Evolutionary conservation across 1,140 invertebrate species (phyloP), one percentile per base, ranked within the genome.

Genomic region (Wiebesia pumilae): DNA sequence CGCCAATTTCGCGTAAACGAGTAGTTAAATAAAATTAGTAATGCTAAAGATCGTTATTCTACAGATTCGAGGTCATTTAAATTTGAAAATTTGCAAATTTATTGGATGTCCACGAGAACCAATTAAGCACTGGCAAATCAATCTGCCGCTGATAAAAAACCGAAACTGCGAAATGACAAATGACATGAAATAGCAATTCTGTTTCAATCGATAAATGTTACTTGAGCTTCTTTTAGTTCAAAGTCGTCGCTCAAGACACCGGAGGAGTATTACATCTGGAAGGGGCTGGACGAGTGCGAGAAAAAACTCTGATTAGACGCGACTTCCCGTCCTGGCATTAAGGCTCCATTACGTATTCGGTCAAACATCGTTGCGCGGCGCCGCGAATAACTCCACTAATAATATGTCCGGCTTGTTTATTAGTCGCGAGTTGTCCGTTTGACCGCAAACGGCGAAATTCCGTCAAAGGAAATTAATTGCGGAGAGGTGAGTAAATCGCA

Each of bases 331-430:
- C 3, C 24, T 16, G n/a, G 35, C 19, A 38, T 47, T 47, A 51
- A 78, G 75, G 75, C 27, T 78, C 54, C 38, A 62, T 62, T 35
- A n/a, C n/a, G 43, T 78, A 51, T 38, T 33, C 69, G 35, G 35
- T 12, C 69, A 33, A 33, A 33, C 16, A n/a, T 54, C 77, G 77
- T 40, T 77, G 10, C 12, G 33, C 27, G 21, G 54, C 78, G 21
- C 19, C 2, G 33, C 54, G 33, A 19, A n/a, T 27, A 67, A 30
- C 51, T 40, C 80, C 4, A n/a, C 65, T 82, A 82, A 82, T 82
- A 71, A 82, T 33, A 82, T 75, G 21, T 83, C 81, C 81, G 69
- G 40, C 30, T 83, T 58, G 81, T 83, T 83, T 73, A 83, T 83
- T 83, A 83, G 30, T 30, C 67, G 21, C 73, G 75, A 73, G 43